Evolutionary conservation across 2,888 invertebrate genomes (phyloP).

Genomic region (Portevinia maculata): DNA sequence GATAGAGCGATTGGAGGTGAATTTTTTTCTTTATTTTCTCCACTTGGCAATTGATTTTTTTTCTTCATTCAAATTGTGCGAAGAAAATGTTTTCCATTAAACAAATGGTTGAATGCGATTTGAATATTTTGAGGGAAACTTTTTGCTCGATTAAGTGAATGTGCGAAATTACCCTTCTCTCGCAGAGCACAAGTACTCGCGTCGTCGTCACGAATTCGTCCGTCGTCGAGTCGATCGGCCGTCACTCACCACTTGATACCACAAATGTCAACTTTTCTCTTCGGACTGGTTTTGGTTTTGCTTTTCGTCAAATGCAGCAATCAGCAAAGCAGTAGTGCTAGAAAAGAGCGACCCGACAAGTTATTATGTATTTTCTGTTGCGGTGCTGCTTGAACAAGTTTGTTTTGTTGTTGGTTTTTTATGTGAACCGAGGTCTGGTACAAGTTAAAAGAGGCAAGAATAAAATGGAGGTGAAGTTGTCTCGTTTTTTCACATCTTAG

Average conservation of each 20-base stretch:
- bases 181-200: slow-evolving; percentile 46
- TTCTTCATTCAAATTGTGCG: slow-evolving; percentile 42
- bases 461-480: neutral
- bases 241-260: slow-evolving; percentile 69
- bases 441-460: slow-evolving; percentile 1
- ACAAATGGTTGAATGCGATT: slow-evolving; percentile 4
- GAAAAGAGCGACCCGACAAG: slow-evolving; percentile 20
- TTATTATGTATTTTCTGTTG: slow-evolving; percentile 32
- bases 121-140: neutral
- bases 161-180: slow-evolving; percentile 31
- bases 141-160: slow-evolving; percentile 31
- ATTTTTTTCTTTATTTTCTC: slow-evolving; percentile 58
- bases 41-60: slow-evolving; percentile 72
- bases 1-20: slow-evolving; percentile 55
- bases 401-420: slow-evolving; percentile 56
- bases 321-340: neutral
- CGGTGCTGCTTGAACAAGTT: slow-evolving; percentile 38
- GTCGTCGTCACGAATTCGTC: slow-evolving; percentile 62
- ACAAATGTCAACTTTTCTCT: slow-evolving; percentile 72
- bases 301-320: neutral
- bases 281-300: slow-evolving; percentile 46
- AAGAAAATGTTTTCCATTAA: slow-evolving; percentile 36
- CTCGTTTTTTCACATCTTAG: slow-evolving; percentile 8
- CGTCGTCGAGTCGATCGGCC: slow-evolving; percentile 71
- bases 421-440: neutral